Evolutionary conservation across 2,888 invertebrate species (phyloP).

Genomic region (Thereva nobilitata): DNA sequence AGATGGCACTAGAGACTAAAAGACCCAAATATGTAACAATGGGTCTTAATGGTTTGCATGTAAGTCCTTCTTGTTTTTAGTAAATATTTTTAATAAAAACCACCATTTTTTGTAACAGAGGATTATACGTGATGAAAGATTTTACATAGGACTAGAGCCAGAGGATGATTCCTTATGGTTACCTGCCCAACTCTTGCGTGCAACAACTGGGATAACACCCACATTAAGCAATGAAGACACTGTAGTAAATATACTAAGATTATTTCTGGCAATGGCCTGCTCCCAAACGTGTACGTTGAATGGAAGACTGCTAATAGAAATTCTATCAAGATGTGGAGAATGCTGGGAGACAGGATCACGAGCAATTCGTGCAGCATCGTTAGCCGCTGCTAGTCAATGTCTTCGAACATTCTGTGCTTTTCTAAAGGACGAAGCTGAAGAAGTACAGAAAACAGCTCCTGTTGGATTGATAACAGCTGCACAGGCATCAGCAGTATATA

Average conservation of each 20-base stretch:
- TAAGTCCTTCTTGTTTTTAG: slow-evolving; percentile 59
- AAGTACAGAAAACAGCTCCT: slow-evolving; percentile 61
- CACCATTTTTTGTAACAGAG: slow-evolving; percentile 62
- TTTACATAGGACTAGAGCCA: slow-evolving; percentile 86
- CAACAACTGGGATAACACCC: slow-evolving; percentile 66
- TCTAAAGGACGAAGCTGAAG: slow-evolving; percentile 64
- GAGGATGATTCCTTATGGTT: slow-evolving; percentile 93
- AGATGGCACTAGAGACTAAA: slow-evolving; percentile 85
- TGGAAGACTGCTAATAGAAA: slow-evolving; percentile 84
- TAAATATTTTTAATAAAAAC: not conserved
- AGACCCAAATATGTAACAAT: slow-evolving; percentile 81
- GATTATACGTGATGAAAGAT: slow-evolving; percentile 87
- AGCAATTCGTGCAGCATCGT: slow-evolving; percentile 82
- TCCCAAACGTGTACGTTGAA: slow-evolving; percentile 88
- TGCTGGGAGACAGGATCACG: slow-evolving; percentile 79
- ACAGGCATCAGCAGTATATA: slow-evolving; percentile 80
- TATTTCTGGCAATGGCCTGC: slow-evolving; percentile 85
- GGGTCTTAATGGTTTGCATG: slow-evolving; percentile 88
- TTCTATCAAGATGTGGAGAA: slow-evolving; percentile 82
- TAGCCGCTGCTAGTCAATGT: slow-evolving; percentile 89
- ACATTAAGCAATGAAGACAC: slow-evolving; percentile 79
- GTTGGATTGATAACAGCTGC: slow-evolving; percentile 62
- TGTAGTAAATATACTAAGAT: slow-evolving; percentile 72
- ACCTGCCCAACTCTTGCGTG: slow-evolving; percentile 85
- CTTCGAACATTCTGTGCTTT: slow-evolving; percentile 83